A percentile compares a stretch with the other conserved stretches of the same genome.
These are phyloP conservation scores for Euspilapteryx auroguttella DNA, from an alignment of 2,888 invertebrate genomes.

Conservation along the genomic window DNA sequence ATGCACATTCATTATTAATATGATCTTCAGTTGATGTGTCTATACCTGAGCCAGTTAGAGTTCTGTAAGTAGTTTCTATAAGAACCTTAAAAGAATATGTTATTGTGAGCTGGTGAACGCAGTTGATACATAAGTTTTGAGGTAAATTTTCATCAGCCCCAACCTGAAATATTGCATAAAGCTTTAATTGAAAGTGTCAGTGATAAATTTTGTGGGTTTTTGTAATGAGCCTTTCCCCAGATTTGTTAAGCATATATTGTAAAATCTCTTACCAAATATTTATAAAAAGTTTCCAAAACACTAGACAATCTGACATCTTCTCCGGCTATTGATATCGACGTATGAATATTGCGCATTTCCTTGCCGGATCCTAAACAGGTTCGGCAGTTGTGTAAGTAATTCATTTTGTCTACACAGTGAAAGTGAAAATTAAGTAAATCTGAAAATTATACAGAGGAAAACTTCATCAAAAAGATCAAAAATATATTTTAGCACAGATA, in stretches of 20 bases:
- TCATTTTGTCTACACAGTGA: no score
- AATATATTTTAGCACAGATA: no score
- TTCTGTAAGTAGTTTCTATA: slow-evolving; percentile 32
- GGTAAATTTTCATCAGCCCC: slow-evolving; percentile 24
- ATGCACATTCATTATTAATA: slow-evolving; percentile 16
- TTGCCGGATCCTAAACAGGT: slow-evolving; percentile 34
- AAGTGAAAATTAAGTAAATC: no score
- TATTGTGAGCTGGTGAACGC: slow-evolving; percentile 43
- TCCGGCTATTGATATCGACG: slow-evolving; percentile 27
- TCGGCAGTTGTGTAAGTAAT: slow-evolving; percentile 30
- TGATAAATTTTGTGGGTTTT: no score
- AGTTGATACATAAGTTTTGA: slow-evolving; percentile 38
- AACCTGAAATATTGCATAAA: slow-evolving; percentile 15
- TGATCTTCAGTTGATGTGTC: slow-evolving; percentile 13
- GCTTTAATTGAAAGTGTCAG: no score
- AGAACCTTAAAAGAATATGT: slow-evolving; percentile 48
- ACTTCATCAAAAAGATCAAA: background rate
- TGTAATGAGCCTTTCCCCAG: no score
- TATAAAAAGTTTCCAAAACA: slow-evolving; percentile 38
- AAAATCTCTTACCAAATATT: slow-evolving; percentile 44
- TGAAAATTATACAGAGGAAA: no score
- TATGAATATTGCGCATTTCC: slow-evolving; percentile 35
- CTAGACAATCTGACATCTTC: slow-evolving; percentile 29
- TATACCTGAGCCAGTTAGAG: slow-evolving; percentile 16
- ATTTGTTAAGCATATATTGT: no score